Evolutionary conservation across 2,888 invertebrate species (phyloP).

Genomic region (Dicranocentrus wangi): DNA sequence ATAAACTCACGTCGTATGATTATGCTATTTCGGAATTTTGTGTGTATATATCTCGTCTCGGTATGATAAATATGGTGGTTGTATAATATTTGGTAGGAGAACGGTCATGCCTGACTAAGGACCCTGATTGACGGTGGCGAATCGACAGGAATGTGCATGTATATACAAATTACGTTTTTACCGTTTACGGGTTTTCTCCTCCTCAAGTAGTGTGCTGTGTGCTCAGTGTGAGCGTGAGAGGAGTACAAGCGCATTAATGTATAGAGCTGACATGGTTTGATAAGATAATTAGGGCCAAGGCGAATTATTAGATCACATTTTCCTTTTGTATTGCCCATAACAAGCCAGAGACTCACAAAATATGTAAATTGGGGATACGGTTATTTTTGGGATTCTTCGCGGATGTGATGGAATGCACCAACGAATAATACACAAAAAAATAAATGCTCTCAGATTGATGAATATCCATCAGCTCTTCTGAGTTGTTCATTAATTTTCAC

Average conservation of each 20-base stretch:
- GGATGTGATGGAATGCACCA: constrained; percentile 39
- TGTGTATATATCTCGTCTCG: no score
- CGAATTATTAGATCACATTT: background rate
- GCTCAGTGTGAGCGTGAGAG: no score
- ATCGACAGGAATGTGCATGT: constrained; percentile 24
- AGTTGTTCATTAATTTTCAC: no score
- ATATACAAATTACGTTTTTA: constrained; percentile 40
- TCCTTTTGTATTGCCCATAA: constrained; percentile 21
- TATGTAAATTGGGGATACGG: constrained; percentile 39
- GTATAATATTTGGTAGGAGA: no score
- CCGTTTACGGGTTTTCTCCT: constrained; percentile 29
- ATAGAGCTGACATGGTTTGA: constrained; percentile 40
- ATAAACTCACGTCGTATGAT: background rate
- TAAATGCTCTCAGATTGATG: background rate
- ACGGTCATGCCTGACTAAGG: no score
- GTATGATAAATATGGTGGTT: no score
- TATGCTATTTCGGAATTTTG: no score
- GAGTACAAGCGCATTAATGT: background rate
- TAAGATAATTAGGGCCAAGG: constrained; percentile 39
- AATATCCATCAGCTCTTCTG: no score
- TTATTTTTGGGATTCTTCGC: constrained; percentile 22
- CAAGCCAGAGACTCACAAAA: constrained; percentile 5
- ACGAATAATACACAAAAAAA: background rate
- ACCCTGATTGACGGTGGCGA: constrained; percentile 23
- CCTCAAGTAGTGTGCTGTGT: background rate